phyloP scores from a whole-genome alignment of 1,140 invertebrate genomes.

The Acromyrmex charruanus region DNA sequence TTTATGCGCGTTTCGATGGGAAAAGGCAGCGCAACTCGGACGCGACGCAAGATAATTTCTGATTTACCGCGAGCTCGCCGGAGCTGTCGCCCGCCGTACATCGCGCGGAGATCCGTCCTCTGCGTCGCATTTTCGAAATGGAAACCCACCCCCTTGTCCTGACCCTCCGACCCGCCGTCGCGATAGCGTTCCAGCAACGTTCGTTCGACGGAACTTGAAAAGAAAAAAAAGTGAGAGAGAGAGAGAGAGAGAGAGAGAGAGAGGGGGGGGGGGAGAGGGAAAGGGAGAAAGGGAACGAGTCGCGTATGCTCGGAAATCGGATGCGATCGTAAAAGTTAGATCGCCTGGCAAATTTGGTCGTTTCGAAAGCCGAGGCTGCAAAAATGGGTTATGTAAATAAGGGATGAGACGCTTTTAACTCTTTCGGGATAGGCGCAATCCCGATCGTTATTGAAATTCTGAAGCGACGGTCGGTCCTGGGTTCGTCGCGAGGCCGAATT shows the following conservation, averaged over 20 bases:
- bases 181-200: constrained; percentile 66
- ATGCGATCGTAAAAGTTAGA: constrained; percentile 60
- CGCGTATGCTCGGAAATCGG: constrained; percentile 63
- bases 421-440: constrained; percentile 26
- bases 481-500: background rate
- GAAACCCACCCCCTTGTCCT: constrained; percentile 73
- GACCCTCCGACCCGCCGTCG: constrained; percentile 2
- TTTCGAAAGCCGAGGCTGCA: constrained; percentile 34
- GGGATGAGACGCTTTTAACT: constrained; percentile 43
- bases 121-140: constrained; percentile 82
- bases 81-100: constrained; percentile 68
- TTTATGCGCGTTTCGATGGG: constrained; percentile 85
- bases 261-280: background rate
- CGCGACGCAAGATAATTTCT: constrained; percentile 86
- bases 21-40: constrained; percentile 82
- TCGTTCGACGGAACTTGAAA: constrained; percentile 74
- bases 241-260: background rate
- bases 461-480: background rate
- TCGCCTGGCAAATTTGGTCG: constrained; percentile 61
- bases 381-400: constrained; percentile 61
- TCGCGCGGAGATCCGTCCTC: constrained; percentile 71
- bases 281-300: constrained; percentile 17
- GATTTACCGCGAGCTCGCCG: constrained; percentile 82
- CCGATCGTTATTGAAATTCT: constrained; percentile 39
- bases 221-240: constrained; percentile 32